Evolutionary conservation across 2,113 vertebrate genomes (phyloP).

Genomic region (Forbesichthys agassizii): DNA sequence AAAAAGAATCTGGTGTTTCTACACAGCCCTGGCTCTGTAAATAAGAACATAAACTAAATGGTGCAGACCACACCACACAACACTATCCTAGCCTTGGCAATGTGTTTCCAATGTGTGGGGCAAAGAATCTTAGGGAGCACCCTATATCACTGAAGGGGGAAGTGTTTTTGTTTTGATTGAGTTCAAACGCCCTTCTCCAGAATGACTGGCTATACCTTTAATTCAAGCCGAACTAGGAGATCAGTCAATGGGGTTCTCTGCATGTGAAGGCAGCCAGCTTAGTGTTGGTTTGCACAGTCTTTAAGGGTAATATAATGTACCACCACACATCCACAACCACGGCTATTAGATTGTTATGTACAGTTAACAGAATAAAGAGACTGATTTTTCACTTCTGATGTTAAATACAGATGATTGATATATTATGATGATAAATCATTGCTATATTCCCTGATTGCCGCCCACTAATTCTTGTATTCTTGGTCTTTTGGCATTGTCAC

Average conservation of each 20-base stretch:
- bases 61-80: too few species aligned
- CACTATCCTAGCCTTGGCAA: too few species aligned
- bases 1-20: too few species aligned
- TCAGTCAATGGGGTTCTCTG: not conserved
- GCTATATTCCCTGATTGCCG: not conserved
- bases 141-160: too few species aligned
- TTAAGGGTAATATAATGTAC: not conserved
- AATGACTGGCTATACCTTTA: not conserved
- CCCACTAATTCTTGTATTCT: not conserved
- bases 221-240: not conserved
- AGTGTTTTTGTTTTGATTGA: too few species aligned
- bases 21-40: too few species aligned
- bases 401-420: not conserved
- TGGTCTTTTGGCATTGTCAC: not conserved
- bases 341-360: not conserved
- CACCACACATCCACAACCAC: not conserved
- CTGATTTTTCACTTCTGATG: not conserved
- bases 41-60: too few species aligned
- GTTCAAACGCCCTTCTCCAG: too few species aligned
- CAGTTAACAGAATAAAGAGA: not conserved
- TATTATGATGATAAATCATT: too few species aligned
- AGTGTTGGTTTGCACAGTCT: conserved; percentile 1
- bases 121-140: too few species aligned
- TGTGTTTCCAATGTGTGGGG: too few species aligned
- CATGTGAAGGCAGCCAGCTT: not conserved